These are phyloP conservation scores for Cosmia trapezina DNA, from an alignment of 2,888 invertebrate genomes.

Conservation along the genomic window DNA sequence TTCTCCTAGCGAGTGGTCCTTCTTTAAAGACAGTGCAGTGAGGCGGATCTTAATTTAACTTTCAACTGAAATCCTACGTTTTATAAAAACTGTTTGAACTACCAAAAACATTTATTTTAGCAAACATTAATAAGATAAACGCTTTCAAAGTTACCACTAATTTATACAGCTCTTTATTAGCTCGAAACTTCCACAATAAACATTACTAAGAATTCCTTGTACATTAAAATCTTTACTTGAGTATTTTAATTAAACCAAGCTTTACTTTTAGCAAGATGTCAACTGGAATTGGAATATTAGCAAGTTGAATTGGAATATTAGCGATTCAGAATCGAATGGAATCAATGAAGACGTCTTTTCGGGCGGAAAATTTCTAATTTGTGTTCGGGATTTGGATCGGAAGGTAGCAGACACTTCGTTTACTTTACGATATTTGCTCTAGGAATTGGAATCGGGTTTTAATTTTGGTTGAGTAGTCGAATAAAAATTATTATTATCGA, in stretches of 20 bases:
- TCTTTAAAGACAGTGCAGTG: background rate
- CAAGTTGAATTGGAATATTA: constrained; percentile 65
- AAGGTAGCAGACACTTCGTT: constrained; percentile 49
- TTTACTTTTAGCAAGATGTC: constrained; percentile 23
- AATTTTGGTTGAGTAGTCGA: background rate
- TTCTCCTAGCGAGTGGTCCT: background rate
- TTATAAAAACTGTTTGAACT: background rate
- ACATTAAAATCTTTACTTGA: constrained; percentile 33
- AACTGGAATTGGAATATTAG: constrained; percentile 64
- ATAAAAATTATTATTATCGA: background rate
- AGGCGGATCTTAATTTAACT: background rate
- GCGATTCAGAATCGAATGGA: constrained; percentile 64
- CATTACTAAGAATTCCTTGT: constrained; percentile 11
- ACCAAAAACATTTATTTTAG: constrained; percentile 1
- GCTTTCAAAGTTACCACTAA: constrained; percentile 28
- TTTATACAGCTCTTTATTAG: constrained; percentile 19
- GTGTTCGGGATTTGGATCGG: constrained; percentile 66
- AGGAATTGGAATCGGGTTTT: background rate
- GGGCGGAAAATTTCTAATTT: constrained; percentile 79
- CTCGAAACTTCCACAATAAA: constrained; percentile 31
- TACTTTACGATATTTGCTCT: constrained; percentile 52
- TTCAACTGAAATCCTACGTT: background rate
- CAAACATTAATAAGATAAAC: constrained; percentile 3
- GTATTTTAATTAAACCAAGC: constrained; percentile 29
- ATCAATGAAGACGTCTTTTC: constrained; percentile 72